Evolutionary conservation across 2,797 vertebrate genomes (phyloP).

Genomic region (Sandelia bainsii): DNA sequence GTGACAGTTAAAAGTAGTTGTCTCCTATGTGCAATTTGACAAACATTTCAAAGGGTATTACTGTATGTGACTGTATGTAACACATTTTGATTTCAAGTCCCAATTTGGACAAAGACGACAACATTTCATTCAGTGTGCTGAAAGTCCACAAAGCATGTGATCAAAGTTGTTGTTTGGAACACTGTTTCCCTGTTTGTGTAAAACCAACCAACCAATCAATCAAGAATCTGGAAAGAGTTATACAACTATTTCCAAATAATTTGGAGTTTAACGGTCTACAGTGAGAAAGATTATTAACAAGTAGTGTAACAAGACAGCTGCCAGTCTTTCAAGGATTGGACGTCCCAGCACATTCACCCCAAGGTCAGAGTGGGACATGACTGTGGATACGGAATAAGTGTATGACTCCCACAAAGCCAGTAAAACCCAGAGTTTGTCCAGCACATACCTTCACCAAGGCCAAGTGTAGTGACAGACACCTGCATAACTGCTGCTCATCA

Average conservation of each 20-base stretch:
- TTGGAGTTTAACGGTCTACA: no score
- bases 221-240: no score
- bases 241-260: no score
- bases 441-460: constrained; percentile 17
- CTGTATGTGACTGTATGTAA: background rate
- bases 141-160: background rate
- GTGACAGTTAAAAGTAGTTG: background rate
- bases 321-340: no score
- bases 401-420: constrained; percentile 35
- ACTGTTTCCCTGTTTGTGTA: background rate
- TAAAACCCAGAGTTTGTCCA: constrained; percentile 36
- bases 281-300: no score
- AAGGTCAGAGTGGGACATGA: no score
- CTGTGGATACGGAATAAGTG: constrained; percentile 47
- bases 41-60: constrained; percentile 5
- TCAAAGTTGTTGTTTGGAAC: constrained; percentile 14
- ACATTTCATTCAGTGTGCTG: background rate
- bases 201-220: no score
- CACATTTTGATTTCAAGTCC: background rate
- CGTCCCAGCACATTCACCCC: no score
- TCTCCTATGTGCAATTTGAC: background rate
- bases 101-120: background rate
- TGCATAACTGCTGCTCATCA: constrained; percentile 34
- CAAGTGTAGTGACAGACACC: constrained; percentile 34
- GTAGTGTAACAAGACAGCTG: no score